Conservation (phyloP, 2,888 invertebrate genomes). For the Lamellibrachia columna region DNA sequence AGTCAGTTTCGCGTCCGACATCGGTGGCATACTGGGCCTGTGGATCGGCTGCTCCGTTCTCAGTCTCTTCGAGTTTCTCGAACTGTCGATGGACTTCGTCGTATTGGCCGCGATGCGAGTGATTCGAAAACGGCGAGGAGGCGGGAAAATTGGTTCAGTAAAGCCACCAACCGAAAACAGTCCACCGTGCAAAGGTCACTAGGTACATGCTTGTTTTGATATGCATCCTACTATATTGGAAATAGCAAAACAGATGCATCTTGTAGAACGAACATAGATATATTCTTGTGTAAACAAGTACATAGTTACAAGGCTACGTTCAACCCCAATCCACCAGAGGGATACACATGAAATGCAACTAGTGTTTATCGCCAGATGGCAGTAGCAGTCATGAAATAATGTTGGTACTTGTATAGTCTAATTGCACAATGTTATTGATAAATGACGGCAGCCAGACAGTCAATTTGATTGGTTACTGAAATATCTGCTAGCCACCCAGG, state of each 20-base stretch:
- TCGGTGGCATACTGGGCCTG: background rate
- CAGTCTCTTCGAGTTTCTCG: background rate
- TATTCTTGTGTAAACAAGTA: no score
- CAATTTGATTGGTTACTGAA: background rate
- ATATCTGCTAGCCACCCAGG: background rate
- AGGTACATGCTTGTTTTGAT: background rate
- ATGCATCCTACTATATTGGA: no score
- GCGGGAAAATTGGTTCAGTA: background rate
- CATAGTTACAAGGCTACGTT: no score
- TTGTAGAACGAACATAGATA: no score
- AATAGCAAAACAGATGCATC: no score
- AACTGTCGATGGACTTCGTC: background rate
- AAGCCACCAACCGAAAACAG: background rate
- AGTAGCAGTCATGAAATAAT: no score
- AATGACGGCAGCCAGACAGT: background rate
- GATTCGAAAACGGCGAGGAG: background rate
- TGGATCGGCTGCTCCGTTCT: constrained; percentile 4
- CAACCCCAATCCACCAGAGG: no score
- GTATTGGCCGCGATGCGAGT: background rate
- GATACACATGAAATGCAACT: no score
- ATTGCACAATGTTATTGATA: background rate
- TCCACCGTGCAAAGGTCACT: background rate
- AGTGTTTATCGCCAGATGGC: no score
- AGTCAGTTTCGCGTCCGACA: background rate
- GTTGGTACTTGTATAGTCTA: background rate